Base-by-base conservation (phyloP, 1,140 invertebrate species). In the Caenorhabditis briggsae region DNA sequence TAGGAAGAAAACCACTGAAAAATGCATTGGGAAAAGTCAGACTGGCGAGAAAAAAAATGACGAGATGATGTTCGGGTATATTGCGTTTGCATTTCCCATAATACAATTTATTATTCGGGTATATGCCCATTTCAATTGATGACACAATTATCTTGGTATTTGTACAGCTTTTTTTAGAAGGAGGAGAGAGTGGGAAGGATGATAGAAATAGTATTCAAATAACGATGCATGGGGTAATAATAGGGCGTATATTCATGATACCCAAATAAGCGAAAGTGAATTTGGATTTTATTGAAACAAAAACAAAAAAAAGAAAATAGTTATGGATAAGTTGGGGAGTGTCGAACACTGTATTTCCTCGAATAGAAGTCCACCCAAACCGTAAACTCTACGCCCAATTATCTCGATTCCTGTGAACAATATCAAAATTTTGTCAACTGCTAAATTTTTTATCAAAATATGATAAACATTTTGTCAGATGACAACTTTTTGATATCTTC, bases 81-180 rank as follows among this genome's bases (percentile, higher is more conserved):
- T 33, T 33, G 46, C 1, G 70, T 43, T 12, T 78, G 70, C 18
- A 50, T 78, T 50, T 43, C n/a, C 9, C 46, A 50, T 50, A 43
- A 78, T 78, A 50, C 70, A 12, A 78, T 78, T 78, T 78, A 78
- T 78, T 78, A 78, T 78, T 70, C 5, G 20, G 59, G 18, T 74
- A n/a, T 74, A n/a, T n/a, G 65, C 65, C 16, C 43, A 46, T 46
- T 48, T 25, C 59, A 11, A 11, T 25, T 25, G 43, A 70, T 78
- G 43, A 78, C 64, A 50, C 70, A 78, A 50, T 50, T 50, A 78
- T 78, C 59, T 6, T 14, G 12, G n/a, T 78, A 50, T 78, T 78
- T 78, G 70, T 20, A n/a, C 70, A 78, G 70, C 70, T 78, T 78
- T 78, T 78, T 78, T 50, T 18, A 12, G 70, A 12, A 6, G 12